Evolutionary conservation across 1,140 invertebrate species (phyloP).

Genomic region (Diorhabda sublineata): DNA sequence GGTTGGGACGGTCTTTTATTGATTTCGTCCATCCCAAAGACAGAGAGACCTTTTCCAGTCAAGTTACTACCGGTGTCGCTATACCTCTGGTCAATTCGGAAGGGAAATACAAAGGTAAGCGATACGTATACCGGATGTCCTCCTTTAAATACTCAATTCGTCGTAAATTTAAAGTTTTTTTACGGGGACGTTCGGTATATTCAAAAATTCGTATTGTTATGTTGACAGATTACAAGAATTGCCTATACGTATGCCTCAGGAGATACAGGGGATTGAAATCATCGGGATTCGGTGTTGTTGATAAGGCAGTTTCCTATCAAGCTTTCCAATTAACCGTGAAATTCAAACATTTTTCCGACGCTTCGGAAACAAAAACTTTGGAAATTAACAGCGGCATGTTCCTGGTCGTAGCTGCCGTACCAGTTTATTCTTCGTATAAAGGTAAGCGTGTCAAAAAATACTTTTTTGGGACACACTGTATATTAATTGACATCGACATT

Average conservation of each 20-base stretch:
- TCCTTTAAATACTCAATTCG: too few species aligned
- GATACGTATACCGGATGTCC: too few species aligned
- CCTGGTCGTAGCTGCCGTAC: constrained; percentile 66
- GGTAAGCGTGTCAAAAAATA: constrained; percentile 50
- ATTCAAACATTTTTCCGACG: constrained; percentile 59
- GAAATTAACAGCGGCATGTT: constrained; percentile 55
- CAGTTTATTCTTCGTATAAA: constrained; percentile 71
- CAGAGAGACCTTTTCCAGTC: constrained; percentile 51
- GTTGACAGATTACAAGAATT: constrained; percentile 42
- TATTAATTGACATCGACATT: too few species aligned
- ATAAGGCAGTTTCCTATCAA: constrained; percentile 59
- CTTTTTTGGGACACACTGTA: too few species aligned
- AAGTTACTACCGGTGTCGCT: constrained; percentile 53
- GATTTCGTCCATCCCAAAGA: constrained; percentile 82
- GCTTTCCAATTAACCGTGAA: constrained; percentile 71
- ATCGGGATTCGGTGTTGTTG: constrained; percentile 58
- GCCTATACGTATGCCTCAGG: constrained; percentile 52
- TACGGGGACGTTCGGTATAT: neutral
- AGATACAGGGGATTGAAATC: constrained; percentile 52
- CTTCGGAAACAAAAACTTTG: constrained; percentile 33
- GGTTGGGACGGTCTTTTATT: constrained; percentile 79
- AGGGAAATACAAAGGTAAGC: constrained; percentile 40
- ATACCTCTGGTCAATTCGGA: constrained; percentile 50
- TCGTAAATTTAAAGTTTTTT: too few species aligned
- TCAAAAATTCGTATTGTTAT: neutral